Base-by-base conservation (phyloP, 2,797 vertebrate genomes). In the Jordanella pulchra region DNA sequence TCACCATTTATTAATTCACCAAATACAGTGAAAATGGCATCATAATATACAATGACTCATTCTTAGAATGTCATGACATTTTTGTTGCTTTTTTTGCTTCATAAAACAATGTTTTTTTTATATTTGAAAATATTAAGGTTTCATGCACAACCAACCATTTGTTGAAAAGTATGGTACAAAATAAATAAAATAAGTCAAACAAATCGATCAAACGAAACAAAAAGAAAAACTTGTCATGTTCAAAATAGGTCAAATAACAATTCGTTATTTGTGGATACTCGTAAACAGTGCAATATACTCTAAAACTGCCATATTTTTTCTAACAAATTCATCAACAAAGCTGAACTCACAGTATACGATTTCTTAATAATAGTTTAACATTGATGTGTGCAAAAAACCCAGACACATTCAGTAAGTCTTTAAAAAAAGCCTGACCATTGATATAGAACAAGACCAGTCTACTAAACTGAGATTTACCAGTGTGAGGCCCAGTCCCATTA, bases 21-120 rank as follows among this genome's bases (percentile, higher is more conserved):
- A 97, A 95, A 93, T 97, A 97, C 96, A 97, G 95, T 97, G 96
- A 97, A 96, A 97, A 97, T 97, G 96, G 96, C 94, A 95, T 96
- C 95, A 94, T 96, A 96, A 96, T 97, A 94, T 97, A 97, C 96
- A 97, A 97, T 97, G 96, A 97, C 93, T 97, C 95, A 96, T 97
- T 96, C 91, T 94, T 95, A 96, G 96, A 97, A 97, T 97, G 96
- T 95, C 95, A 96, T 97, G 95, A 96, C 95, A 95, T 94, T 95
- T 95, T 94, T 94, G 92, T 94, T 89, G 89, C 87, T 94, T 94
- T 94, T n/a, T 95, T 96, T 96, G 95, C 94, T 93, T 96, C 94
- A 94, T 95, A 96, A 96, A 97, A 96, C 93, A 80, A 95, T 95
- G 94, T 94, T 93, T 93, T 93, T 95, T 95, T 96, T 5, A 66